phyloP scores from a whole-genome alignment of 1,140 invertebrate species.

The Bombus soroeensis region DNA sequence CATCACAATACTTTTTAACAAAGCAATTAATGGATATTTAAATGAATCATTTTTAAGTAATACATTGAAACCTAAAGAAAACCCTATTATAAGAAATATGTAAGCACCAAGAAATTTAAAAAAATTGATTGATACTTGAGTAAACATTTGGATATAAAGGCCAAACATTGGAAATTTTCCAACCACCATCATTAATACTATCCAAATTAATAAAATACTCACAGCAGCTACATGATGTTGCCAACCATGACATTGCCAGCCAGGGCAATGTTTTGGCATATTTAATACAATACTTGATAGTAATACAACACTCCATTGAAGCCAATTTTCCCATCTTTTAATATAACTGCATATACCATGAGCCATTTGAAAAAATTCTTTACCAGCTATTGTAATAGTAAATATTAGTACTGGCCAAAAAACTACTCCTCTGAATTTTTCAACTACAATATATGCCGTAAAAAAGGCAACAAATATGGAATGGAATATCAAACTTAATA shows the following conservation, averaged over 20 bases:
- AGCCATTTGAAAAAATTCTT: conserved; percentile 89
- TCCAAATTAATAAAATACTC: conserved; percentile 90
- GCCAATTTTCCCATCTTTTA: conserved; percentile 92
- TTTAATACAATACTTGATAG: conserved; percentile 84
- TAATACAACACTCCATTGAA: conserved; percentile 90
- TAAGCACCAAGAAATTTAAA: conserved; percentile 92
- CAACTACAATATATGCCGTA: conserved; percentile 86
- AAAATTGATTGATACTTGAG: conserved; percentile 91
- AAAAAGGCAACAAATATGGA: conserved; percentile 89
- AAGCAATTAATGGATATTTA: conserved; percentile 84
- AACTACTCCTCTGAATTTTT: conserved; percentile 84
- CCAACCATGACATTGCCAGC: conserved; percentile 90
- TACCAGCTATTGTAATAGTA: conserved; percentile 85
- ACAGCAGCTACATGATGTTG: conserved; percentile 91
- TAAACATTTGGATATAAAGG: conserved; percentile 93
- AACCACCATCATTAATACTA: conserved; percentile 92
- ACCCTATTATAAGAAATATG: conserved; percentile 90
- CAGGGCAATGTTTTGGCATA: conserved; percentile 52
- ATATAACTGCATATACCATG: conserved; percentile 88
- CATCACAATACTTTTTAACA: conserved; percentile 93
- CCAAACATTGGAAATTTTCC: conserved; percentile 93
- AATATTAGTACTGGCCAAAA: conserved; percentile 82
- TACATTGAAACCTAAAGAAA: conserved; percentile 90
- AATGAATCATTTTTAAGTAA: conserved; percentile 90
- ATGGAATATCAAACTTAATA: conserved; percentile 91